Conservation (phyloP, 2,113 vertebrate species). For the Cottus gobio region DNA sequence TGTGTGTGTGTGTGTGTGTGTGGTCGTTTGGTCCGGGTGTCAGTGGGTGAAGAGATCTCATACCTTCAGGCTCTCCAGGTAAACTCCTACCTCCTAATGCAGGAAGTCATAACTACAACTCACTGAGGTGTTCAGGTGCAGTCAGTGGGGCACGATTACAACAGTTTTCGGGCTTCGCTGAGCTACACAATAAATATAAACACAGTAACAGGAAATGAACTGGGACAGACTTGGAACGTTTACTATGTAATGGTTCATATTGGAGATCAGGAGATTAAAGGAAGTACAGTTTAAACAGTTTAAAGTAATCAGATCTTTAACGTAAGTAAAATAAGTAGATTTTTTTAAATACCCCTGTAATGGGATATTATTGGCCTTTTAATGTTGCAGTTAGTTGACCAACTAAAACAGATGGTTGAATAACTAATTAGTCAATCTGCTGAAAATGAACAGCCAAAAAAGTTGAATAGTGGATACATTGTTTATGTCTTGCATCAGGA, state of each 20-base stretch:
- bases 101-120: slow-evolving; percentile 60
- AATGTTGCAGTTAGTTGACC: neutral
- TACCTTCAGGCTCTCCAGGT: slow-evolving; percentile 33
- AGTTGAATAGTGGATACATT: neutral
- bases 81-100: slow-evolving; percentile 44
- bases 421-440: neutral
- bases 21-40: neutral
- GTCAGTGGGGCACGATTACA: neutral
- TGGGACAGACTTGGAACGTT: neutral
- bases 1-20: slow-evolving; percentile 25
- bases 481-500: neutral
- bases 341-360: neutral
- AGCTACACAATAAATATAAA: neutral
- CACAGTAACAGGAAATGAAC: neutral
- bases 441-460: neutral
- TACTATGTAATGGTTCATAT: neutral
- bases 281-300: neutral
- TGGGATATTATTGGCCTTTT: neutral
- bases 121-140: slow-evolving; percentile 54
- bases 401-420: neutral
- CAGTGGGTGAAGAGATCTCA: slow-evolving; percentile 13
- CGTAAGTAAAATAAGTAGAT: neutral
- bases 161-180: neutral
- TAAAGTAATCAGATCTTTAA: neutral
- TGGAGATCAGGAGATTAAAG: neutral